These are phyloP conservation scores for Aptenodytes forsteri DNA, from an alignment of 2,113 vertebrate species.

Conservation along the genomic window DNA sequence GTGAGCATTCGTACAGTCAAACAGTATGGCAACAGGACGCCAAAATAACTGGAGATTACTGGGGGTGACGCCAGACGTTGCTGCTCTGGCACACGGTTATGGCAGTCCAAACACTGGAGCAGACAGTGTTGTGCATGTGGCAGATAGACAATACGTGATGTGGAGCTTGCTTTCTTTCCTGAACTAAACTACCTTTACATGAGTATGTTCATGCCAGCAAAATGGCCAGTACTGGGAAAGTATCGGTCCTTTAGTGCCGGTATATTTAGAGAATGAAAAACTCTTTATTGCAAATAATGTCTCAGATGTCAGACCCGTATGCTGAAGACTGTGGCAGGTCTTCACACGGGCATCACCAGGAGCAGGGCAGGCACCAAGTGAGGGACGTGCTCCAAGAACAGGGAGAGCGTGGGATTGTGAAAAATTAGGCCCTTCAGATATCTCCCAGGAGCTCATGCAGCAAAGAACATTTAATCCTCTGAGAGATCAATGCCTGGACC, in stretches of 20 bases:
- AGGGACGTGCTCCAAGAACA: background rate
- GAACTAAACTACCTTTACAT: background rate
- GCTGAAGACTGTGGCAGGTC: background rate
- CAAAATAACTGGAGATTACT: background rate
- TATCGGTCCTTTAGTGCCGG: background rate
- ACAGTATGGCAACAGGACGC: accelerated
- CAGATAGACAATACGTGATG: accelerated
- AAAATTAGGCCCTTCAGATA: background rate
- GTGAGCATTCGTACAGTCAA: background rate
- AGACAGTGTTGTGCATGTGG: too few relatives aligned
- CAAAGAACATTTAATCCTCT: background rate
- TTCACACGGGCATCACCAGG: accelerated
- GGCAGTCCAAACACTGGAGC: background rate
- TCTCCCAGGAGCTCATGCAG: background rate
- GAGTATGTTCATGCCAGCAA: background rate
- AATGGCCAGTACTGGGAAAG: background rate
- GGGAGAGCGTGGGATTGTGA: background rate
- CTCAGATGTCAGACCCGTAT: background rate
- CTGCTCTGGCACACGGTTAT: background rate
- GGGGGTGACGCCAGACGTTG: background rate
- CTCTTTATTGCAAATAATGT: background rate
- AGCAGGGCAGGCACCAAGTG: background rate
- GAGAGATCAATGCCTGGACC: background rate
- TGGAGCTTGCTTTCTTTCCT: background rate
- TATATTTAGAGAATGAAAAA: background rate